Evolutionary conservation across 2,113 vertebrate species (phyloP).

Genomic region (Epinephelus cyanopodus): DNA sequence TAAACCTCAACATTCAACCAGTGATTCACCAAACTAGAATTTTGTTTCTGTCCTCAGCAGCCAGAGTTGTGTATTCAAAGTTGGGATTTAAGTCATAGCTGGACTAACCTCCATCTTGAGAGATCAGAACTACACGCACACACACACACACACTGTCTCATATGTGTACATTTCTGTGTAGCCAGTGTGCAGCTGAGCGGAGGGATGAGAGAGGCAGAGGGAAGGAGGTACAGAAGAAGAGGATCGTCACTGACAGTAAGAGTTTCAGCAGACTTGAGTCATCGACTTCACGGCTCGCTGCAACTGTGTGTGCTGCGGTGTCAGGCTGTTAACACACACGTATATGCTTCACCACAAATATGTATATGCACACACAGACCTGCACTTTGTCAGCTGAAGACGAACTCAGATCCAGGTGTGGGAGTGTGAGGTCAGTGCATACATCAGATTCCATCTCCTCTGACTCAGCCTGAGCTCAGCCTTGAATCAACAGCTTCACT

Average conservation of each 20-base stretch:
- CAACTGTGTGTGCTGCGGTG: neutral
- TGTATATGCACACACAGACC: slow-evolving; percentile 25
- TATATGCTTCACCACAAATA: slow-evolving; percentile 30
- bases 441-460: slow-evolving; percentile 32
- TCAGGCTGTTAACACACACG: neutral
- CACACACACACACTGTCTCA: neutral
- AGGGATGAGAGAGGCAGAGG: neutral
- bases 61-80: neutral
- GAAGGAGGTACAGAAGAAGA: slow-evolving; percentile 4
- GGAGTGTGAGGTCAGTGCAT: slow-evolving; percentile 38
- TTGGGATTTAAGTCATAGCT: too few species aligned
- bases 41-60: neutral
- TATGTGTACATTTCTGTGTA: too few species aligned
- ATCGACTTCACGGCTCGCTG: slow-evolving; percentile 34
- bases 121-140: neutral
- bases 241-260: slow-evolving; percentile 14
- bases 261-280: slow-evolving; percentile 38
- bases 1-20: neutral
- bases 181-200: neutral
- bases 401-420: slow-evolving; percentile 41
- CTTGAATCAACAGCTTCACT: slow-evolving; percentile 21
- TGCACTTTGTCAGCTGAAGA: neutral
- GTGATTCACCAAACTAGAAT: neutral
- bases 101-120: too few species aligned
- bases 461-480: neutral